phyloP scores from a whole-genome alignment of 2,797 vertebrate species.

The Dicrostonyx torquatus region DNA sequence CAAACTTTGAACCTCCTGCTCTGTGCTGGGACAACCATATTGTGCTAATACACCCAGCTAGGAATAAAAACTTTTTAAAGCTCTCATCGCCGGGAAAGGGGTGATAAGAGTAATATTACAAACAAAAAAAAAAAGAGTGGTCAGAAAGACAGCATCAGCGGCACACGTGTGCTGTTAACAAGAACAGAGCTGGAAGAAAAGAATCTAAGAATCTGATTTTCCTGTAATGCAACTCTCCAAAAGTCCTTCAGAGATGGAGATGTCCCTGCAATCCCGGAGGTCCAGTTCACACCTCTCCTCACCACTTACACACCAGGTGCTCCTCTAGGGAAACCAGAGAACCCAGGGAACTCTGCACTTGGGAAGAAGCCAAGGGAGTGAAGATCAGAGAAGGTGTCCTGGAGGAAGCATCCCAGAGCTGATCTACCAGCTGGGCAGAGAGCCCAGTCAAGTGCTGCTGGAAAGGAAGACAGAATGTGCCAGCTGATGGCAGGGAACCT shows the following conservation, averaged over 20 bases:
- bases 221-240: background rate
- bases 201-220: background rate
- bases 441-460: background rate
- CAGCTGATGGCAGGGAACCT: background rate
- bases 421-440: background rate
- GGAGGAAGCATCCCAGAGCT: background rate
- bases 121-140: background rate
- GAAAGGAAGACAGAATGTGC: background rate
- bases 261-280: background rate
- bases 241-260: background rate
- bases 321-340: background rate
- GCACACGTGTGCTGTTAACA: background rate
- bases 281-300: background rate
- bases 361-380: background rate
- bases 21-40: background rate
- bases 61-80: background rate
- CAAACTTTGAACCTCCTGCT: background rate
- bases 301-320: background rate
- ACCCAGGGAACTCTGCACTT: background rate
- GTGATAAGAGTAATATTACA: background rate
- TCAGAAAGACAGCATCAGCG: background rate
- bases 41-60: background rate
- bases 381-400: slow-evolving; percentile 10
- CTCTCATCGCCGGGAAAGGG: background rate
- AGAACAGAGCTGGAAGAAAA: background rate